phyloP scores from a whole-genome alignment of 2,113 vertebrate genomes.

The Propithecus coquereli region DNA sequence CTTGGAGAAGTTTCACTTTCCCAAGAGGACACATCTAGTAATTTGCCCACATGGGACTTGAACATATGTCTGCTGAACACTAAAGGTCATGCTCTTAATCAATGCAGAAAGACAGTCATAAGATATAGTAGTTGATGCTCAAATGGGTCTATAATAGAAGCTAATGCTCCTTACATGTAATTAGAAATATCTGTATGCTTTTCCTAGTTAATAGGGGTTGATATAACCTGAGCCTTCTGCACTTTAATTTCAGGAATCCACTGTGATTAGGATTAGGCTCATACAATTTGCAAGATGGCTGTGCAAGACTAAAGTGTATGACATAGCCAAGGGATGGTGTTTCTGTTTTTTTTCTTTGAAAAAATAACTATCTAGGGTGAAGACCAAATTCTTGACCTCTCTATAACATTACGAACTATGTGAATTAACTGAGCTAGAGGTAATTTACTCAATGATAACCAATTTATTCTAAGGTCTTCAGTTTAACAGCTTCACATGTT shows the following conservation, averaged over 20 bases:
- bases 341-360: neutral
- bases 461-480: neutral
- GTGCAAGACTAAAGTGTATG: neutral
- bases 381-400: neutral
- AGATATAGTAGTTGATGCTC: neutral
- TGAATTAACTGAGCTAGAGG: neutral
- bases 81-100: neutral
- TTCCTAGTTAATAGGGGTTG: neutral
- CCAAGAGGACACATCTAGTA: neutral
- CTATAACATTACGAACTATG: neutral
- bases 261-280: neutral
- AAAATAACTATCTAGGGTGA: neutral
- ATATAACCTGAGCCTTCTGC: neutral
- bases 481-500: neutral
- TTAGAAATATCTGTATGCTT: neutral
- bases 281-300: neutral
- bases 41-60: neutral
- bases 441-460: constrained; percentile 10
- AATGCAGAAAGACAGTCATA: neutral
- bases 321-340: neutral
- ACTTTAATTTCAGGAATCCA: neutral
- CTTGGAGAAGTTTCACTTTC: neutral
- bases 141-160: neutral
- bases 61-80: neutral
- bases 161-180: neutral